Evolutionary conservation across 2,797 vertebrate species (phyloP), one percentile per base, ranked within the genome.

Genomic region (Distichodus sexfasciatus): DNA sequence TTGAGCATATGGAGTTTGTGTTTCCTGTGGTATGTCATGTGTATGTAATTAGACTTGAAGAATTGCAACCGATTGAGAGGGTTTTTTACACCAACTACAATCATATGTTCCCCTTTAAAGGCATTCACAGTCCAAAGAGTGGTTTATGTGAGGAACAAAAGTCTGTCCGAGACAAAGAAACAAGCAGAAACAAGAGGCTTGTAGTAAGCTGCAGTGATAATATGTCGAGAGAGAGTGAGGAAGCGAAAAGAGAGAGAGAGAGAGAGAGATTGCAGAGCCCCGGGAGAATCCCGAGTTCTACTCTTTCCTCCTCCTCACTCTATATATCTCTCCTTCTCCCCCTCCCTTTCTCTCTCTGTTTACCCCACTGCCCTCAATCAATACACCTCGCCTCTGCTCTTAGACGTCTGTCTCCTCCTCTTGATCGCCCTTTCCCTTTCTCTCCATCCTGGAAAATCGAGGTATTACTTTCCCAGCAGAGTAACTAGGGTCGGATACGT

Each of bases 321-420:
- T 35, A 23, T 33, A 55, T 60, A 53, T 28, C n/a, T n/a, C n/a
- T n/a, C n/a, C n/a, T n/a, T n/a, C n/a, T 12, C 19, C 53, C n/a
- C 41, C 21, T 71, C 60, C n/a, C 44, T 60, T 36, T 5, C 31
- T 50, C 55, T 29, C 62, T 66, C 50, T 50, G 33, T 66, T 63
- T 66, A 74, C 60, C 57, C 70, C 65, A 55, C 61, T 74, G 55
- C 76, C 67, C 75, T 67, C 79, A 79, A 71, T 79, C 77, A 69
- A 54, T 70, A 60, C 73, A 74, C 75, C 81, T 69, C 67, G 55
- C 44, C 40, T 74, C 15, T 71, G 68, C 54, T 66, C 66, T 66
- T 35, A 71, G 71, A 71, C 31, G 47, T 77, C 72, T 76, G 74
- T 46, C 57, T 67, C n/a, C 43, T 35, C 19, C 35, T 57, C 43